Evolutionary conservation across 2,113 vertebrate genomes (phyloP), one percentile per base, ranked within the genome.

Genomic region (Phalacrocorax aristotelis): DNA sequence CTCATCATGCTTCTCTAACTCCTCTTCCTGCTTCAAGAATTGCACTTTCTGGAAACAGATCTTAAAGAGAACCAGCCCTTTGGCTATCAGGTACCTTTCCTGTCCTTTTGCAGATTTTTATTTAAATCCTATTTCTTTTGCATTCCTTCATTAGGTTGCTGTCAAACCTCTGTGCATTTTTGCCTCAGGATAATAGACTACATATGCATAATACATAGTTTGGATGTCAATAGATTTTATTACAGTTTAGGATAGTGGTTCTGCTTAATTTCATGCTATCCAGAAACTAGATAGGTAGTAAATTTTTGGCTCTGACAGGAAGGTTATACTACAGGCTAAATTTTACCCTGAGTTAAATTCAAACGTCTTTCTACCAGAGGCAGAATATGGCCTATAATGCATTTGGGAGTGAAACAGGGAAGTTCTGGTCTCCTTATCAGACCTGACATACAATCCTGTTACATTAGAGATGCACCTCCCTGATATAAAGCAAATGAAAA

Each of bases 171-270:
- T 58, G 69, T 51, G 87, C 75, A 72, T 95, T 91, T 94, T 85
- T 93, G 89, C 95, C 93, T 95, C 49, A 34, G 84, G 93, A 89
- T 93, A 94, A 87, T 40, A 80, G 77, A 69, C 36, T 96, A 78
- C 75, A 55, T 89, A 91, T 94, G 93, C 94, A 94, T 96, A 97
- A 96, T 90, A 81, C 91, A 93, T 77, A 91, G 91, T 95, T 93
- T 83, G 70, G 91, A 79, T 91, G 87, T 76, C 94, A 93, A 94
- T 97, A 92, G 92, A 93, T 95, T 97, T 97, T 95, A 93, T 96
- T 94, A 96, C 78, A 96, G 77, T 95, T 94, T 93, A 95, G 78
- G 93, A 54, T 66, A 82, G 83, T 72, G 34, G 38, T 91, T 91
- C 81, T 95, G 54, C 54, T 94, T 95, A 93, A 93, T 95, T 96